Percentiles rank a stretch among this genome's conserved stretches.
These are phyloP conservation scores for Aphrocallistes beatrix DNA, from an alignment of 37 sponge, comb jelly and placozoan genomes.

Conservation along the genomic window DNA sequence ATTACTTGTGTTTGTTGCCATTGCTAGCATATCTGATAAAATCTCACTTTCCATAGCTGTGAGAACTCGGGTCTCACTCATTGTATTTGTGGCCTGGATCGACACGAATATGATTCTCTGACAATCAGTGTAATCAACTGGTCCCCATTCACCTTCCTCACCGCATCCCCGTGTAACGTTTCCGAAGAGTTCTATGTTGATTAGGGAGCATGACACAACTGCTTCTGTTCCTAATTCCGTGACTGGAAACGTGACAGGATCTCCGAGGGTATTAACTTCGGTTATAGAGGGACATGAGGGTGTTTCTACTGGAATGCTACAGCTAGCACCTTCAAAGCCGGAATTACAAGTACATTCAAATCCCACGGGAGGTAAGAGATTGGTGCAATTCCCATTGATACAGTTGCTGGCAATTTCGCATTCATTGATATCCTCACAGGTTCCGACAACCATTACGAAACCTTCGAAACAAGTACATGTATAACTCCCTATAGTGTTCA, in stretches of 20 bases:
- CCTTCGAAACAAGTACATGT: background rate
- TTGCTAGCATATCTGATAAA: background rate
- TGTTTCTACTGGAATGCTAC: background rate
- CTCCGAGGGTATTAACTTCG: background rate
- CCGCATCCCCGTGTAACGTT: background rate
- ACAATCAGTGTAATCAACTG: background rate
- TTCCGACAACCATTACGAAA: background rate
- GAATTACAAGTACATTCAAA: background rate
- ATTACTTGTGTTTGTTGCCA: background rate
- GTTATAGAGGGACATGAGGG: background rate
- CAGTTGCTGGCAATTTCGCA: background rate
- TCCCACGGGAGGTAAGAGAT: background rate
- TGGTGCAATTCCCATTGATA: background rate
- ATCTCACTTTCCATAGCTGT: background rate
- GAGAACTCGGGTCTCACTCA: background rate
- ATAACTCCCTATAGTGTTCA: background rate
- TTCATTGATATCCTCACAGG: background rate
- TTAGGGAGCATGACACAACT: background rate
- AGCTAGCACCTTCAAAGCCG: background rate
- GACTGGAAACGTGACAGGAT: background rate
- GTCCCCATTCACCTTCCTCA: background rate
- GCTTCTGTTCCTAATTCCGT: background rate
- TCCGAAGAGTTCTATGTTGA: background rate
- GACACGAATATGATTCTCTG: conserved; percentile 7
- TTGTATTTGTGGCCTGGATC: background rate